A percentile compares a stretch with the other conserved stretches of the same genome.
These are phyloP conservation scores for Sarcophaga caerulescens DNA, from an alignment of 2,888 invertebrate genomes.

Conservation along the genomic window DNA sequence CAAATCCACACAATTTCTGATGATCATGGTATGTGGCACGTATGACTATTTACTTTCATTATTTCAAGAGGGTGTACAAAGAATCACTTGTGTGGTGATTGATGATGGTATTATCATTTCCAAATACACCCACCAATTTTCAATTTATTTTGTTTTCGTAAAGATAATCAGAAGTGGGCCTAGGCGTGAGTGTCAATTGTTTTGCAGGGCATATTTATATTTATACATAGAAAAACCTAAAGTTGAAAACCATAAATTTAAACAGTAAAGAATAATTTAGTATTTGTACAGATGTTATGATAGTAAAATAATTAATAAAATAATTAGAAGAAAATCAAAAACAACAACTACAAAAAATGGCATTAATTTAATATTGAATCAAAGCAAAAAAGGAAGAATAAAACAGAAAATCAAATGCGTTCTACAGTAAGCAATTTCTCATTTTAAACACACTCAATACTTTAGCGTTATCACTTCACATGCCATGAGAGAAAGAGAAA, in stretches of 20 bases:
- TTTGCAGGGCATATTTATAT: neutral
- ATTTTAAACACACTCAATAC: neutral
- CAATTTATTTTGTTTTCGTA: too few relatives aligned
- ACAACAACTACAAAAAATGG: constrained; percentile 33
- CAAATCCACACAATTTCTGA: too few relatives aligned
- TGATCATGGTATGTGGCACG: too few relatives aligned
- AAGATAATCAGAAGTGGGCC: too few relatives aligned
- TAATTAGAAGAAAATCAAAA: constrained; percentile 43
- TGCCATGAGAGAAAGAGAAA: neutral
- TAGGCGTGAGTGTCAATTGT: too few relatives aligned
- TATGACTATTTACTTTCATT: too few relatives aligned
- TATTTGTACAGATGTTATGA: constrained; percentile 53
- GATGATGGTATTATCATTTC: too few relatives aligned
- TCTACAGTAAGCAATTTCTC: too few relatives aligned
- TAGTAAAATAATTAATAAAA: neutral
- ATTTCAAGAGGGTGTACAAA: too few relatives aligned
- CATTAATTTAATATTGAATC: neutral
- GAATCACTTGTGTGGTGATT: too few relatives aligned
- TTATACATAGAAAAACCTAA: neutral
- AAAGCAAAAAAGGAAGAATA: neutral
- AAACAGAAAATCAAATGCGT: neutral
- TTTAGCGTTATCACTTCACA: neutral
- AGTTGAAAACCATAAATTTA: neutral
- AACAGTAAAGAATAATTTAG: neutral
- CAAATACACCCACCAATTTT: too few relatives aligned